A percentile compares a stretch with the other conserved stretches of the same genome.
These are phyloP conservation scores for Ianthella basta DNA, from an alignment of 37 sponge, comb jelly and placozoan genomes.

Conservation along the genomic window DNA sequence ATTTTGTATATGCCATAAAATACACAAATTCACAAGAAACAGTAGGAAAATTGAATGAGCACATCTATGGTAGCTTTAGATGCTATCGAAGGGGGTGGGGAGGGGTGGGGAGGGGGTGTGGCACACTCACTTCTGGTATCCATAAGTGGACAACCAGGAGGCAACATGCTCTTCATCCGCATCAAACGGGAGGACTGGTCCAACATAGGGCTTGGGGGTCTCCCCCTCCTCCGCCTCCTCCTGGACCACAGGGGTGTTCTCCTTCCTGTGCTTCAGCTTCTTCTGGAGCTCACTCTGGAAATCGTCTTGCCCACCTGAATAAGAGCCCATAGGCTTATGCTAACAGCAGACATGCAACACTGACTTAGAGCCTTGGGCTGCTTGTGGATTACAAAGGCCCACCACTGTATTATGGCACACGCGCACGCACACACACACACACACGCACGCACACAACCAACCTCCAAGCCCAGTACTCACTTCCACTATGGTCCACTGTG, in stretches of 20 bases:
- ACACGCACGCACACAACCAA: constrained; percentile 7
- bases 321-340: too few species aligned
- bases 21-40: too few species aligned
- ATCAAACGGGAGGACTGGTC: constrained; percentile 57
- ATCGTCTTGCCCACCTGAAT: background rate
- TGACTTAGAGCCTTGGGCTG: too few species aligned
- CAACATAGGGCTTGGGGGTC: background rate
- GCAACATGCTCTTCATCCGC: constrained; percentile 34
- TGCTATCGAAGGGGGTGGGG: too few species aligned
- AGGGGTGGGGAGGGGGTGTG: too few species aligned
- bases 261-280: constrained; percentile 28
- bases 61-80: too few species aligned
- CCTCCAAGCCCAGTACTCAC: background rate
- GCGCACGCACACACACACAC: background rate
- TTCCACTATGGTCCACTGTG: background rate
- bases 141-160: constrained; percentile 50
- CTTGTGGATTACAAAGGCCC: background rate
- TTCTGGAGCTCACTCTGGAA: constrained; percentile 33
- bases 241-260: background rate
- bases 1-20: too few species aligned
- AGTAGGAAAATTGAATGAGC: too few species aligned
- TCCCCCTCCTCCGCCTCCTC: constrained; percentile 39
- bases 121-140: constrained; percentile 51
- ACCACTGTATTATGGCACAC: too few species aligned
- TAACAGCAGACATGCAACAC: constrained; percentile 22